Percentiles rank a stretch among this genome's conserved stretches.
These are phyloP conservation scores for Platysternon megacephalum DNA, from an alignment of 2,113 vertebrate genomes.

Conservation along the genomic window DNA sequence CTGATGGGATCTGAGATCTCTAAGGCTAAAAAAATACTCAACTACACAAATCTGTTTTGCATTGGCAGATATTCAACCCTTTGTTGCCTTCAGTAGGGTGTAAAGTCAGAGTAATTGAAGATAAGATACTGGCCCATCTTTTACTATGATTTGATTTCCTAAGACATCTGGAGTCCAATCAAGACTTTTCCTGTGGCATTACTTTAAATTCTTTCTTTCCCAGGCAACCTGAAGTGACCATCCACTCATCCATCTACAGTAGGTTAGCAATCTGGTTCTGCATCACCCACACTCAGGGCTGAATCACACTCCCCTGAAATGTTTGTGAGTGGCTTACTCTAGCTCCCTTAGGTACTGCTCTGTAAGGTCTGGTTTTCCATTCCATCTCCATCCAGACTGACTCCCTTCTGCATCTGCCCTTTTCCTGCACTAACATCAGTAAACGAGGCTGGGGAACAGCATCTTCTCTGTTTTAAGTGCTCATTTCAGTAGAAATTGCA, in stretches of 20 bases:
- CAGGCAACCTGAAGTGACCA: background rate
- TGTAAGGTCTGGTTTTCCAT: background rate
- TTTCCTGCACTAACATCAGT: background rate
- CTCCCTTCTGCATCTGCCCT: background rate
- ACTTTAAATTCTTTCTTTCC: background rate
- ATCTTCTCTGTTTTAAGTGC: accelerated
- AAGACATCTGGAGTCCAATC: too few species aligned
- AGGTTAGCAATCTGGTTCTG: too few species aligned
- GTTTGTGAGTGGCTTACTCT: background rate
- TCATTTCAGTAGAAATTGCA: background rate
- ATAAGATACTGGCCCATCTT: background rate
- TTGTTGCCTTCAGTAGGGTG: background rate
- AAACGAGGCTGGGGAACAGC: background rate
- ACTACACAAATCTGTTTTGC: background rate
- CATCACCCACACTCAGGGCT: too few species aligned
- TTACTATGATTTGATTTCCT: background rate
- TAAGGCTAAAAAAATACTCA: accelerated
- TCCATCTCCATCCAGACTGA: background rate
- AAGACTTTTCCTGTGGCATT: background rate
- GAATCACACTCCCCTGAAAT: background rate
- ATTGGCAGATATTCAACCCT: background rate
- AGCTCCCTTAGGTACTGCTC: background rate
- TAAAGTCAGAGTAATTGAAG: background rate
- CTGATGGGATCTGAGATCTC: background rate
- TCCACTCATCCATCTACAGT: background rate